Conservation (phyloP, 2,113 vertebrate species). For the Pipra filicauda region DNA sequence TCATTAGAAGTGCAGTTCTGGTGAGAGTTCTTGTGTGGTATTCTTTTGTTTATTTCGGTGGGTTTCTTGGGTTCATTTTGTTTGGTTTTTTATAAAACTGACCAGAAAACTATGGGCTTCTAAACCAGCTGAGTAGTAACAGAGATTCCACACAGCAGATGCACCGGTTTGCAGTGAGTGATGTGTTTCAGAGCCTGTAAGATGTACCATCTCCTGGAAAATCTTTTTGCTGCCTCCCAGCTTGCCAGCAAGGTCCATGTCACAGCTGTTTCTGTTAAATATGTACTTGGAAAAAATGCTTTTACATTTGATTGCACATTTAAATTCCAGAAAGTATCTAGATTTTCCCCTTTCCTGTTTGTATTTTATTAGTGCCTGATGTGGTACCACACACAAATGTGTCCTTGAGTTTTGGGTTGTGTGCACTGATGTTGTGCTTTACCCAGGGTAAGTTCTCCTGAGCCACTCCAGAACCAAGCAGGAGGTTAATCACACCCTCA, state of each 20-base stretch:
- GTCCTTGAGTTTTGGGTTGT: neutral
- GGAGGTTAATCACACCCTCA: conserved; percentile 49
- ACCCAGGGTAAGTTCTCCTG: conserved; percentile 4
- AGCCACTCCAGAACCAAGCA: conserved; percentile 27
- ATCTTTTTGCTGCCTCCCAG: neutral
- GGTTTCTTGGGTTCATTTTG: neutral
- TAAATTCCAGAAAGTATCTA: neutral
- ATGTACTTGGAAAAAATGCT: neutral
- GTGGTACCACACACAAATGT: neutral
- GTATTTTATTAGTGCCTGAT: neutral
- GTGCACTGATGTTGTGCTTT: neutral
- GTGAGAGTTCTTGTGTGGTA: neutral
- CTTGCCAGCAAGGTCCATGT: neutral
- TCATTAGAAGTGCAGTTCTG: neutral
- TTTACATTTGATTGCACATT: neutral
- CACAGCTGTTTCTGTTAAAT: neutral
- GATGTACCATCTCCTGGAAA: neutral
- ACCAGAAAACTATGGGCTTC: neutral
- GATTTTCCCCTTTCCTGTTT: neutral
- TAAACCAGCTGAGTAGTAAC: neutral
- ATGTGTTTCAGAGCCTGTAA: neutral
- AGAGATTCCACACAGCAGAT: neutral
- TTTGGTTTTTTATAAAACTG: neutral
- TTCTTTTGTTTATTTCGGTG: neutral
- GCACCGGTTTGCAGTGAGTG: neutral